Percentiles rank a stretch among this genome's conserved stretches.
phyloP scores from a whole-genome alignment of 2,113 vertebrate genomes.

The Scomber japonicus region DNA sequence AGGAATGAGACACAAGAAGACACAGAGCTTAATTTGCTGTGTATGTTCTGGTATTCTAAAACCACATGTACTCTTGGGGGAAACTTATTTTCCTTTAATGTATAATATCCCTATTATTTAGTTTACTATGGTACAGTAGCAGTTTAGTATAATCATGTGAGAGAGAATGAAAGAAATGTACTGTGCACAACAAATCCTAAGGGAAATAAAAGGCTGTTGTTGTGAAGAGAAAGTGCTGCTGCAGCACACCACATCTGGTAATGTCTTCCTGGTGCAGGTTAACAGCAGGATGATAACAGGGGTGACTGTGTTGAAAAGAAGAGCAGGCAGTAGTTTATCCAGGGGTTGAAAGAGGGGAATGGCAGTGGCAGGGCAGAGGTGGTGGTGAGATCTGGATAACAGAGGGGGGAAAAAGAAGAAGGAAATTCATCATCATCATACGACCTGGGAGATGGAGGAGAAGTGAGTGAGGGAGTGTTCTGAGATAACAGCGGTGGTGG shows the following conservation, averaged over 20 bases:
- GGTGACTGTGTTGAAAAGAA: conserved; percentile 21
- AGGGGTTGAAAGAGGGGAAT: conserved; percentile 3
- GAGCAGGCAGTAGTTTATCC: conserved; percentile 45
- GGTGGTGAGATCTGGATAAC: conserved; percentile 26
- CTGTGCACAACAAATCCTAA: too few relatives aligned
- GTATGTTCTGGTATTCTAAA: too few relatives aligned
- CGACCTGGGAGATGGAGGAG: conserved; percentile 4
- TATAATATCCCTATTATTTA: background rate
- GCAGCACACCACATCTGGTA: conserved; percentile 40
- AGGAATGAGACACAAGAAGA: too few relatives aligned
- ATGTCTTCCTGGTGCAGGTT: conserved; percentile 37
- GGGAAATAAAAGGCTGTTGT: background rate
- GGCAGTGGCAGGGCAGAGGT: conserved; percentile 30
- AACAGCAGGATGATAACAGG: conserved; percentile 59
- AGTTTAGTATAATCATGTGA: too few relatives aligned
- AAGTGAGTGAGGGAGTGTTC: background rate
- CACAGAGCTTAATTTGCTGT: too few relatives aligned
- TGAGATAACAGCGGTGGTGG: conserved; percentile 61
- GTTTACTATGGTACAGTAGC: too few relatives aligned
- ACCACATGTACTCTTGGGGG: too few relatives aligned
- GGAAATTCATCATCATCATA: background rate
- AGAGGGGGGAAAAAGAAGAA: background rate
- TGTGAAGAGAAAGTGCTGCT: conserved; percentile 7
- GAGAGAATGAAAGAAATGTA: too few relatives aligned
- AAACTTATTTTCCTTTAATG: background rate